Evolutionary conservation across 2,113 vertebrate genomes (phyloP).

Genomic region (Chaetops frenatus): DNA sequence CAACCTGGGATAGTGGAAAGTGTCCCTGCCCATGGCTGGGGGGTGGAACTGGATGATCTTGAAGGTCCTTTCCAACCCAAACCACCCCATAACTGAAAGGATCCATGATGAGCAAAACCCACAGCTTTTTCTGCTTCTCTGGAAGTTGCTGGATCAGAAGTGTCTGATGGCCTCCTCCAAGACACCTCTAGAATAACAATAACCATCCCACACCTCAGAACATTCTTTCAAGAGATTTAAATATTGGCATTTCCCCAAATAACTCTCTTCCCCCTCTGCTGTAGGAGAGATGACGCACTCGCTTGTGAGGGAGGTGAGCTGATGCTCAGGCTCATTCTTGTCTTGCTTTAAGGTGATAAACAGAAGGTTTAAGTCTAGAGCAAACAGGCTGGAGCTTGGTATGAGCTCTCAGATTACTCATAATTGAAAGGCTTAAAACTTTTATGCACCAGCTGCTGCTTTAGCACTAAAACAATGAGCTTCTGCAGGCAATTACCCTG

Average conservation of each 20-base stretch:
- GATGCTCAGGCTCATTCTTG: slow-evolving; percentile 18
- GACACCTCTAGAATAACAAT: not conserved
- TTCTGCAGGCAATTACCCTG: not conserved
- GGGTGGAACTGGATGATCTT: not conserved
- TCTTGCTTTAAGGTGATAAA: not conserved
- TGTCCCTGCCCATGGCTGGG: not conserved
- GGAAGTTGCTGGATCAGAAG: not conserved
- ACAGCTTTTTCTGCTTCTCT: not conserved
- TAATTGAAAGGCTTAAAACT: not conserved
- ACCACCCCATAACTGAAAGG: too few relatives aligned
- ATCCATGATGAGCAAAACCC: not conserved
- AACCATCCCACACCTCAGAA: not conserved
- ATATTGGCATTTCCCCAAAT: not conserved
- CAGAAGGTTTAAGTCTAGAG: not conserved
- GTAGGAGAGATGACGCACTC: not conserved
- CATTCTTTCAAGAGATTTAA: not conserved
- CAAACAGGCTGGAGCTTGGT: slow-evolving; percentile 1
- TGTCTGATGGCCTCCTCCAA: not conserved
- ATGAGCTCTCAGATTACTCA: not conserved
- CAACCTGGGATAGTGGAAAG: accelerated
- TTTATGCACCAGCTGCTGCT: not conserved
- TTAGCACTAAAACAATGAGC: not conserved
- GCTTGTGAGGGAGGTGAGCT: not conserved
- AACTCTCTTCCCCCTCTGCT: not conserved
- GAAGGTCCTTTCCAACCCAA: not conserved